phyloP scores from a whole-genome alignment of 2,113 vertebrate genomes.

The Panurus biarmicus region DNA sequence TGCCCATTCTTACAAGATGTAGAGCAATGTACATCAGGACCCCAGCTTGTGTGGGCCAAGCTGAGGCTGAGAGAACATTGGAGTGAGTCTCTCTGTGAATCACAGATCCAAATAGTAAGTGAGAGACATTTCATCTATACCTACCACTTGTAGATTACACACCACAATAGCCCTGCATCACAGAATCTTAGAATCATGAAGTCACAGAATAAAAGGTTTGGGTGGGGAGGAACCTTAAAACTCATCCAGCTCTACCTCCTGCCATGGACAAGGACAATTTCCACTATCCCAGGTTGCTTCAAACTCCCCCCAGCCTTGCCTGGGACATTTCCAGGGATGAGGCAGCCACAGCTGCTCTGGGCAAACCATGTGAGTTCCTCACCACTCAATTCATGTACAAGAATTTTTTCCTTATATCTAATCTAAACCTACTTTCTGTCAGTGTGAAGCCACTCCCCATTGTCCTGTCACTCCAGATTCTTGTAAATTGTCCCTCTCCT shows the following conservation, averaged over 20 bases:
- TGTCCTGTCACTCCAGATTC: not conserved
- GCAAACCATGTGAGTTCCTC: fast-evolving
- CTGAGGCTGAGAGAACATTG: not conserved
- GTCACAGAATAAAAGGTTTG: not conserved
- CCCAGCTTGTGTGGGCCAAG: not conserved
- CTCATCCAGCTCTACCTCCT: not conserved
- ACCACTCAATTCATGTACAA: not conserved
- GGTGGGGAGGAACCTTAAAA: not conserved
- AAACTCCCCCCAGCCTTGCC: not conserved
- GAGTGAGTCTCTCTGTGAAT: not conserved
- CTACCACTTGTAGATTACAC: not conserved
- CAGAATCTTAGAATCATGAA: not conserved
- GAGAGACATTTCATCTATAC: not conserved
- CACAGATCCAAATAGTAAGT: not conserved
- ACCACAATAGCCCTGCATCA: not conserved
- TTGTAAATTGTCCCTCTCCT: not conserved
- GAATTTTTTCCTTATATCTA: fast-evolving
- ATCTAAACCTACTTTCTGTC: not conserved
- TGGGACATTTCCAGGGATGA: not conserved
- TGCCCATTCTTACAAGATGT: not conserved
- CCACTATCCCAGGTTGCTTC: too few species aligned
- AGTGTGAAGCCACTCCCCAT: not conserved
- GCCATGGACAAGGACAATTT: not conserved
- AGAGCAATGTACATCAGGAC: not conserved
- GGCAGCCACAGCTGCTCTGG: not conserved